These are phyloP conservation scores for Takifugu flavidus DNA, from an alignment of 2,113 vertebrate species.

Conservation along the genomic window DNA sequence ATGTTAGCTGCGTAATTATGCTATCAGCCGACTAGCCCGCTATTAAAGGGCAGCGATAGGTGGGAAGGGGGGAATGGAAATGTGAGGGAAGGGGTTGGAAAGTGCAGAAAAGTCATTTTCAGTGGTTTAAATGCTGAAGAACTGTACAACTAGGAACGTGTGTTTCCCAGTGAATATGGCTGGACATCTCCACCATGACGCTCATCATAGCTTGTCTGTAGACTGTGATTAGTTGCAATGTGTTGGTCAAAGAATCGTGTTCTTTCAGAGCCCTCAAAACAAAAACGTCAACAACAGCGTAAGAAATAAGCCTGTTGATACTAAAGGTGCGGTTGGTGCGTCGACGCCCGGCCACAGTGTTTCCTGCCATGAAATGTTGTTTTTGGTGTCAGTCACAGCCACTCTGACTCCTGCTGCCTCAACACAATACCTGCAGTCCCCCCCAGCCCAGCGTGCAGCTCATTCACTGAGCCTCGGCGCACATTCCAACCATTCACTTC, in stretches of 20 bases:
- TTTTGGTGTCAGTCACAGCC: constrained; percentile 72
- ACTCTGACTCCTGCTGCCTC: constrained; percentile 71
- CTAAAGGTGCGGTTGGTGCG: constrained; percentile 50
- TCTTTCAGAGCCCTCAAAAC: too few relatives aligned
- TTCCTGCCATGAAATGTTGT: constrained; percentile 71
- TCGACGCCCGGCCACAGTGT: constrained; percentile 43
- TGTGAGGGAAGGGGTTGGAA: constrained; percentile 26
- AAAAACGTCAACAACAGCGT: too few relatives aligned
- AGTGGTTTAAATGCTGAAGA: neutral
- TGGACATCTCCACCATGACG: too few relatives aligned
- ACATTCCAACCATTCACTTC: constrained; percentile 73
- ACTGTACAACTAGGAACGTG: too few relatives aligned
- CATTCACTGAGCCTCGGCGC: constrained; percentile 65
- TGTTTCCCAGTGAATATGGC: too few relatives aligned
- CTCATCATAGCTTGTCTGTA: too few relatives aligned
- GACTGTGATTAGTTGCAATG: too few relatives aligned
- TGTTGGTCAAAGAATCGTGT: too few relatives aligned
- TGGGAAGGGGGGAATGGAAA: constrained; percentile 51
- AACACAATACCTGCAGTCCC: constrained; percentile 66
- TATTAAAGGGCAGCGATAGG: constrained; percentile 68
- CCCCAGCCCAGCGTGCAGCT: constrained; percentile 64
- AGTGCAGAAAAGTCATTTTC: constrained; percentile 9
- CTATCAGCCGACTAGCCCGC: constrained; percentile 64
- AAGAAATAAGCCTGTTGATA: constrained; percentile 24
- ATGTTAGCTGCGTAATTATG: constrained; percentile 65